phyloP scores from a whole-genome alignment of 2,888 invertebrate species.

The Penaeus monodon region DNA sequence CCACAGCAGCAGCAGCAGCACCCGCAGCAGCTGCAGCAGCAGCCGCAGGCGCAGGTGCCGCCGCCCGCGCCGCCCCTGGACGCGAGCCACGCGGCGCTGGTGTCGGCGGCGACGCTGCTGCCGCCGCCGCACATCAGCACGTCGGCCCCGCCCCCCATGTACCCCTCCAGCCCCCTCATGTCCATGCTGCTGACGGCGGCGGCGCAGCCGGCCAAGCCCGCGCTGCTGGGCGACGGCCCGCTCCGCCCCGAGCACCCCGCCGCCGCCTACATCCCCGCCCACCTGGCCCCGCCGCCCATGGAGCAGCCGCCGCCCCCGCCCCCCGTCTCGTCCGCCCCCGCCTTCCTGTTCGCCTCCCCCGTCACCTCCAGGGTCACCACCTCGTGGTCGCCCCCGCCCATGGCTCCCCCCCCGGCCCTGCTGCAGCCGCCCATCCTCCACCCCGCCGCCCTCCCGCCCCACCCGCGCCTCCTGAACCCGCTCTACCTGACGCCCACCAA shows the following conservation, averaged over 20 bases:
- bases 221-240: slow-evolving; percentile 55
- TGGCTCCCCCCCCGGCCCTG: slow-evolving; percentile 65
- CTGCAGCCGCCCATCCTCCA: slow-evolving; percentile 53
- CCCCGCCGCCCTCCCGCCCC: slow-evolving; percentile 36
- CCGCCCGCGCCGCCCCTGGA: slow-evolving; percentile 57
- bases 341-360: slow-evolving; percentile 55
- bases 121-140: slow-evolving; percentile 65
- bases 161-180: slow-evolving; percentile 56
- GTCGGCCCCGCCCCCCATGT: slow-evolving; percentile 42
- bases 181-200: slow-evolving; percentile 56
- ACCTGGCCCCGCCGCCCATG: slow-evolving; percentile 49
- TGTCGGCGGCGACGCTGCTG: slow-evolving; percentile 66
- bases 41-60: slow-evolving; percentile 59
- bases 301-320: slow-evolving; percentile 65
- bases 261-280: slow-evolving; percentile 56
- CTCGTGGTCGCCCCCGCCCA: slow-evolving; percentile 60
- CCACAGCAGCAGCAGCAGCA: slow-evolving; percentile 21
- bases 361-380: slow-evolving; percentile 48
- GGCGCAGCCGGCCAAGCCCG: slow-evolving; percentile 37
- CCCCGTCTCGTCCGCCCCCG: slow-evolving; percentile 66
- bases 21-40: slow-evolving; percentile 66
- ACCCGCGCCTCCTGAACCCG: slow-evolving; percentile 51
- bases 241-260: slow-evolving; percentile 65
- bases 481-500: slow-evolving; percentile 55
- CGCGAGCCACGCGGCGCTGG: slow-evolving; percentile 61